These are phyloP conservation scores for Chirona hameri DNA, from an alignment of 2,888 invertebrate species.

Conservation along the genomic window DNA sequence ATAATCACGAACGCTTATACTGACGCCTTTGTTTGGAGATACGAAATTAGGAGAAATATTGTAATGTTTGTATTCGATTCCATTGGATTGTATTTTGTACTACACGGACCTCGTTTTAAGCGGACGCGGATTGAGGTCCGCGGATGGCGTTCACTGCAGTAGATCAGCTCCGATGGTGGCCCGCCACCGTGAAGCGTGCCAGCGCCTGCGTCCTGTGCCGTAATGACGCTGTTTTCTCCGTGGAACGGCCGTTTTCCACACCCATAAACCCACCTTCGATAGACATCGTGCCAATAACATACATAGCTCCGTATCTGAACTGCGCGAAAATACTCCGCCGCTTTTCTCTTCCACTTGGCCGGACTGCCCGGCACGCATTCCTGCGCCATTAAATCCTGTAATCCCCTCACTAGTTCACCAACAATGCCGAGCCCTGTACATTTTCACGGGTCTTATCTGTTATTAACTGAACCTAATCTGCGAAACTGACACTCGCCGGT, in stretches of 20 bases:
- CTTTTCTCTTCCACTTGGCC: neutral
- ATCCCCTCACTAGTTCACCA: neutral
- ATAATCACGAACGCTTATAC: too few relatives aligned
- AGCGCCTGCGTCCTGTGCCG: too few relatives aligned
- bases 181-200: too few relatives aligned
- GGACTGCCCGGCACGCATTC: neutral
- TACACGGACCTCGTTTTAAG: too few relatives aligned
- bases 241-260: neutral
- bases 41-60: too few relatives aligned
- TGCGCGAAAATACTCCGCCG: neutral
- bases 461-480: constrained; percentile 27
- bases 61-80: too few relatives aligned
- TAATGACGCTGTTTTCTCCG: neutral
- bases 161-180: too few relatives aligned
- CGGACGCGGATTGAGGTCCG: too few relatives aligned
- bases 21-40: too few relatives aligned
- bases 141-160: too few relatives aligned
- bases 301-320: neutral
- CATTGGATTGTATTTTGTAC: too few relatives aligned
- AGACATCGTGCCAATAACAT: neutral
- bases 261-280: neutral
- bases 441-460: constrained; percentile 25
- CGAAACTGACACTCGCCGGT: constrained; percentile 8
- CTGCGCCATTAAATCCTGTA: constrained; percentile 5
- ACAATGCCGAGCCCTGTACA: neutral